Conservation (phyloP, 1,140 invertebrate genomes). For the Scaptodrosophila lebanonensis region DNA sequence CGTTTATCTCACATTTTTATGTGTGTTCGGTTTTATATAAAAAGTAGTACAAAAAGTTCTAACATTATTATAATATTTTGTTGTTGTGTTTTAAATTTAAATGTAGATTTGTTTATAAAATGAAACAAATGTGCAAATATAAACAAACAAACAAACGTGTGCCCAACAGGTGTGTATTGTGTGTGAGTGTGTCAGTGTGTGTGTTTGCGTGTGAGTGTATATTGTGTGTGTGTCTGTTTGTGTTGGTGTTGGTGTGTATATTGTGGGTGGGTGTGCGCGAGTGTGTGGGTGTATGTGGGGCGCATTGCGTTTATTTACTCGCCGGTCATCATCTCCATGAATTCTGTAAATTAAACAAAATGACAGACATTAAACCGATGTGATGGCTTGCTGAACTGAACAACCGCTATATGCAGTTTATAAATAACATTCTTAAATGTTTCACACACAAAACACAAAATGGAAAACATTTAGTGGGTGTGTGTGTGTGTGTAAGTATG, state of each 20-base stretch:
- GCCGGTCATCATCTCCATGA: conserved; percentile 77
- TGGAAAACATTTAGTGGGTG: no score
- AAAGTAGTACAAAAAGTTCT: conserved; percentile 63
- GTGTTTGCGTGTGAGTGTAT: conserved; percentile 11
- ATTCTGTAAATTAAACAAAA: conserved; percentile 68
- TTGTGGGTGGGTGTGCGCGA: conserved; percentile 3
- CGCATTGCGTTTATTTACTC: conserved; percentile 64
- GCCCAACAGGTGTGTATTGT: conserved; percentile 47
- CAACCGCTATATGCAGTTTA: conserved; percentile 49
- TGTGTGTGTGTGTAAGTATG: conserved; percentile 19
- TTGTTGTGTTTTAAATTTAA: conserved; percentile 40
- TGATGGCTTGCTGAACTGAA: not conserved
- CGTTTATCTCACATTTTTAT: conserved; percentile 3
- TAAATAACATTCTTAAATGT: conserved; percentile 37
- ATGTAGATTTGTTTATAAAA: conserved; percentile 66
- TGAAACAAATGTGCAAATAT: conserved; percentile 66
- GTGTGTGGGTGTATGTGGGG: conserved; percentile 17
- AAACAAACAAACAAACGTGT: conserved; percentile 60
- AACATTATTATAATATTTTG: conserved; percentile 55
- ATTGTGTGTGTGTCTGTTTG: conserved; percentile 1
- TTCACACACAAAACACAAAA: conserved; percentile 29
- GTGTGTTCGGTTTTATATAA: conserved; percentile 15
- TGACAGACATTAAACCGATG: conserved; percentile 46
- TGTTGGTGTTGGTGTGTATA: conserved; percentile 14
- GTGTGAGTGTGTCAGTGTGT: not conserved